Evolutionary conservation across 2,888 invertebrate species (phyloP), one percentile per base, ranked within the genome.

Genomic region (Caenorhabditis japonica): DNA sequence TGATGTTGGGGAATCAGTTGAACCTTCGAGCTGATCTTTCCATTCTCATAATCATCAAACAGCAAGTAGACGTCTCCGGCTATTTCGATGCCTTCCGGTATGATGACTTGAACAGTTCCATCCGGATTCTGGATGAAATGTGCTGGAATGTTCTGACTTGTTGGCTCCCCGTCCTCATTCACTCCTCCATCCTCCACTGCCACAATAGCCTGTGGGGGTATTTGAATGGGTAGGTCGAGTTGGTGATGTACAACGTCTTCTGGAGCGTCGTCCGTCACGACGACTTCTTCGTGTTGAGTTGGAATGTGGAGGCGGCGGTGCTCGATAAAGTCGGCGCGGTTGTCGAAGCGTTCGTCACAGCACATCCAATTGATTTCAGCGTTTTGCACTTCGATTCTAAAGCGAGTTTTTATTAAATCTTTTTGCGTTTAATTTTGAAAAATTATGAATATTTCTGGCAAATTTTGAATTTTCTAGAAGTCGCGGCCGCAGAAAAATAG

Each of bases 321-420:
- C 7, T 68, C 51, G 25, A 68, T 61, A 30, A 72, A 72, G 1
- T 59, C 64, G 1, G 33, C 47, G 17, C 75, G 59, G 56, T 83
- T 78, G 38, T 33, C 43, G 61, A 73, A 83, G 17, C 75, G 68
- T 13, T 61, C 38, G 12, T 75, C 62, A 55, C 84, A 84, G 41
- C 84, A 84, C 15, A 58, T 64, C 83, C 83, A 84, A 4, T 43
- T 66, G 8, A 84, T 74, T 33, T 62, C 62, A 4, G 62, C 76
- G 43, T 75, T 52, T 17, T 51, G 73, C 7, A 81, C 77, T 59
- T 80, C 59, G 8, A 76, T 74, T 41, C 70, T 51, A 61, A 62
- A 62, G 38, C n/a, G n/a, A n/a, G n/a, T n/a, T n/a, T n/a, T n/a
- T n/a, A n/a, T n/a, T n/a, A n/a, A n/a, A n/a, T n/a, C n/a, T n/a